Evolutionary conservation across 2,888 invertebrate species (phyloP), one percentile per base, ranked within the genome.

Genomic region (Selenia dentaria): DNA sequence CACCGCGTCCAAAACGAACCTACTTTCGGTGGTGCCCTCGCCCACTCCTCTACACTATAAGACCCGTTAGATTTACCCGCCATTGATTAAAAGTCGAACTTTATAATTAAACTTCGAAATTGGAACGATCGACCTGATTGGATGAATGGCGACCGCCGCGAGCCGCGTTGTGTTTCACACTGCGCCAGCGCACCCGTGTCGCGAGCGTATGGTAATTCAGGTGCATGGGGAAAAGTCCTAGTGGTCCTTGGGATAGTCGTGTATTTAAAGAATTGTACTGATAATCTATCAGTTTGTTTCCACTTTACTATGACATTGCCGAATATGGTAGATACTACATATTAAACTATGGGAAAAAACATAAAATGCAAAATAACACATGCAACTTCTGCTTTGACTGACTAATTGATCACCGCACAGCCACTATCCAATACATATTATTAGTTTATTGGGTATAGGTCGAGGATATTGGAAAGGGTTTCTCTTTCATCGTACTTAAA

Each of bases 31-130:
- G 89, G 89, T 0, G 77, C 79, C 10, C 89, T 59, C 0, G 80
- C 77, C 89, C 89, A 89, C 3, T 82, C 83, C 4, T 87, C 87
- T 6, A 78, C 54, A n/a, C 26, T 44, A 32, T 48, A 52, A 6
- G 54, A 5, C 4, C 83, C 84, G 44, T 86, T 86, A 6, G 71
- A 51, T 66, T 87, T 87, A 36, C 62, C 60, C 5, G 74, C 70
- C 83, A 86, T 84, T 44, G 40, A 38, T 54, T 28, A 13, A 26
- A 16, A 14, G 42, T 26, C 24, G 5, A 24, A 24, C n/a, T 24
- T n/a, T 25, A 10, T 9, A 25, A 11, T 13, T 24, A 26, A 22
- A 22, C 22, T 25, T 13, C 6, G 3, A 10, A 27, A 34, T 37
- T 27, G 16, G 25, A 32, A 40, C 18, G 16, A 20, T 13, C 11